Conservation (phyloP, 1,140 invertebrate genomes). For the Maniola jurtina region DNA sequence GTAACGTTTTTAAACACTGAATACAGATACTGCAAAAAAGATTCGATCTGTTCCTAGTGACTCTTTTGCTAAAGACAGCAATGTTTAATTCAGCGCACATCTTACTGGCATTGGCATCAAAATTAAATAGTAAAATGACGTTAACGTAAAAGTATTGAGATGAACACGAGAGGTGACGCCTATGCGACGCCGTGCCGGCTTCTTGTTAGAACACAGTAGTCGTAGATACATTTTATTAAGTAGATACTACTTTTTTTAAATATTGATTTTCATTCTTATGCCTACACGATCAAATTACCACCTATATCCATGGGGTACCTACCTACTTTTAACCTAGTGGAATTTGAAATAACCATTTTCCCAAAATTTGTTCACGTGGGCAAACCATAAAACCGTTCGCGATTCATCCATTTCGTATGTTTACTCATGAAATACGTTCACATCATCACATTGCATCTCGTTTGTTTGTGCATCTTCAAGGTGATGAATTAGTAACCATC, state of each 20-base stretch:
- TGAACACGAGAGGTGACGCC: background rate
- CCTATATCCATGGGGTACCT: too few species aligned
- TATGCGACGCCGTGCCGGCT: background rate
- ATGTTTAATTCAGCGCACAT: slow-evolving; percentile 3
- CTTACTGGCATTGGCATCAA: background rate
- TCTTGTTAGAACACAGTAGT: background rate
- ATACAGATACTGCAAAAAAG: background rate
- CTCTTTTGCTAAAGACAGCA: background rate
- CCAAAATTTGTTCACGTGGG: background rate
- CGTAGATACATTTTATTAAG: background rate
- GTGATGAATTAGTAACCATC: background rate
- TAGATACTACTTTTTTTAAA: background rate
- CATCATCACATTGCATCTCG: background rate
- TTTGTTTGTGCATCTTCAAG: slow-evolving; percentile 4
- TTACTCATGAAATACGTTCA: background rate
- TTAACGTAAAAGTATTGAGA: background rate
- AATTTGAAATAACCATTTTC: too few species aligned
- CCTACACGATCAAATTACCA: too few species aligned
- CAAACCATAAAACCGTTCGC: background rate
- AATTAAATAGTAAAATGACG: slow-evolving; percentile 2
- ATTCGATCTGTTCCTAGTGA: background rate
- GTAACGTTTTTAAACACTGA: too few species aligned
- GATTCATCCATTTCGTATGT: background rate
- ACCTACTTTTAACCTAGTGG: too few species aligned
- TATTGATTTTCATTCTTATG: too few species aligned